These are phyloP conservation scores for Drosophila anomalata DNA, from an alignment of 2,888 invertebrate species.

Conservation along the genomic window DNA sequence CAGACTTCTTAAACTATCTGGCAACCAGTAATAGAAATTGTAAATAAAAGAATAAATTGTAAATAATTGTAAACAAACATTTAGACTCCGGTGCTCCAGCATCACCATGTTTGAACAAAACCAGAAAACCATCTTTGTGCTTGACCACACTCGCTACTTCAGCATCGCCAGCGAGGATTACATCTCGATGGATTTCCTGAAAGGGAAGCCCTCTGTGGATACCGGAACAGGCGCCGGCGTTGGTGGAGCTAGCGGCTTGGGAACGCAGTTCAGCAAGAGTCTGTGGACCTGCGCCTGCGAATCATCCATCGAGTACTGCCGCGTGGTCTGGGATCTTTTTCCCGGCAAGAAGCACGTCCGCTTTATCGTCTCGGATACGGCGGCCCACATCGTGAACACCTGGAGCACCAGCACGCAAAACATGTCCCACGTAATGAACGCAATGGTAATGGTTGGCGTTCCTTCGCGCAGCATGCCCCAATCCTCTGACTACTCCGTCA, in stretches of 20 bases:
- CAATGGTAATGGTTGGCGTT: slow-evolving; percentile 92
- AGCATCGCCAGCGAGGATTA: slow-evolving; percentile 86
- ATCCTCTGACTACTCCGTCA: slow-evolving; percentile 87
- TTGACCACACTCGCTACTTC: slow-evolving; percentile 97
- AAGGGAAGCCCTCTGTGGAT: slow-evolving; percentile 85
- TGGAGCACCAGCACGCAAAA: slow-evolving; percentile 94
- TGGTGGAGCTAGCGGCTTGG: slow-evolving; percentile 12
- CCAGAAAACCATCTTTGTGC: slow-evolving; percentile 97
- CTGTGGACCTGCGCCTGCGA: slow-evolving; percentile 98
- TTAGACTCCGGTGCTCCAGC: not conserved
- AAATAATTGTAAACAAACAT: slow-evolving; percentile 3
- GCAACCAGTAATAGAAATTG: not conserved
- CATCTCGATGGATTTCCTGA: slow-evolving; percentile 82
- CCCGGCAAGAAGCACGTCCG: slow-evolving; percentile 94
- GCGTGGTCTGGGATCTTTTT: slow-evolving; percentile 99
- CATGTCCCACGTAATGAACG: slow-evolving; percentile 93
- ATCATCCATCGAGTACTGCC: slow-evolving; percentile 96
- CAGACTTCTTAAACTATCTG: not conserved
- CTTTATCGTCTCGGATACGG: slow-evolving; percentile 94
- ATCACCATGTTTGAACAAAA: slow-evolving; percentile 85
- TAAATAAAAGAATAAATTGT: not conserved
- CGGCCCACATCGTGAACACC: slow-evolving; percentile 92
- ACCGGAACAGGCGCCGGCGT: slow-evolving; percentile 9
- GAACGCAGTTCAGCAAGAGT: slow-evolving; percentile 92
- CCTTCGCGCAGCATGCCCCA: slow-evolving; percentile 87